A percentile compares a stretch with the other conserved stretches of the same genome.
These are phyloP conservation scores for Neoniphon sammara DNA, from an alignment of 2,797 vertebrate species.

Conservation along the genomic window DNA sequence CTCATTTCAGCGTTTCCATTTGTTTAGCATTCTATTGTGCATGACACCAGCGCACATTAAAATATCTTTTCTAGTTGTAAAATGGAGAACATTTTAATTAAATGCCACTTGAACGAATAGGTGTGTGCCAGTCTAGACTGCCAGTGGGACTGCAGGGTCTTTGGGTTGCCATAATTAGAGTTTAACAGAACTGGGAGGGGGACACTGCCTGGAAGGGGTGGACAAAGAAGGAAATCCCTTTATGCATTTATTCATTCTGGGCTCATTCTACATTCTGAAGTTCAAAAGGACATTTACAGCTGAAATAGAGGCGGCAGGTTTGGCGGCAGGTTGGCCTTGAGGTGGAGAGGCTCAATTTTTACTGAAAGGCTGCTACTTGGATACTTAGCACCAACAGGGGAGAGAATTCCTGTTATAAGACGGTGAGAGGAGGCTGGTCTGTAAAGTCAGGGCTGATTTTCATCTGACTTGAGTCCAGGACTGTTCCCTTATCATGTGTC, in stretches of 20 bases:
- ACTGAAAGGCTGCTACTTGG: slow-evolving; percentile 45
- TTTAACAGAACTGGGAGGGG: slow-evolving; percentile 53
- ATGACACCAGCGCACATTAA: slow-evolving; percentile 12
- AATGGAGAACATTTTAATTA: slow-evolving; percentile 63
- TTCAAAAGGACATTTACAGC: background rate
- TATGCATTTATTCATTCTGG: background rate
- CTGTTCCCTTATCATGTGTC: slow-evolving; percentile 30
- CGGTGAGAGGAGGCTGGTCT: slow-evolving; percentile 12
- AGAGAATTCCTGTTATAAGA: slow-evolving; percentile 22
- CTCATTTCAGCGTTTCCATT: slow-evolving; percentile 46
- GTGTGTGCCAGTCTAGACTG: slow-evolving; percentile 34
- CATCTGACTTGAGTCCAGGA: slow-evolving; percentile 7
- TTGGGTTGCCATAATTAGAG: slow-evolving; percentile 58
- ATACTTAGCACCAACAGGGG: slow-evolving; percentile 24
- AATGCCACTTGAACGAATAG: slow-evolving; percentile 60
- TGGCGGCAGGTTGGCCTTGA: background rate
- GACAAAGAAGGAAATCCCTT: slow-evolving; percentile 26
- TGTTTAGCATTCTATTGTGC: slow-evolving; percentile 43
- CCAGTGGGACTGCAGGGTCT: slow-evolving; percentile 27
- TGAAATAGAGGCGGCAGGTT: slow-evolving; percentile 3
- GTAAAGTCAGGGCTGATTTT: slow-evolving; percentile 4
- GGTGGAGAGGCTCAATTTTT: background rate
- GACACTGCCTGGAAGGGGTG: slow-evolving; percentile 21
- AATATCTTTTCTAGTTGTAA: slow-evolving; percentile 40
- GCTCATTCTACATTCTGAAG: background rate